These are phyloP conservation scores for Diadumene lineata DNA, from an alignment of 92 coral and sea anemone species.

Conservation along the genomic window DNA sequence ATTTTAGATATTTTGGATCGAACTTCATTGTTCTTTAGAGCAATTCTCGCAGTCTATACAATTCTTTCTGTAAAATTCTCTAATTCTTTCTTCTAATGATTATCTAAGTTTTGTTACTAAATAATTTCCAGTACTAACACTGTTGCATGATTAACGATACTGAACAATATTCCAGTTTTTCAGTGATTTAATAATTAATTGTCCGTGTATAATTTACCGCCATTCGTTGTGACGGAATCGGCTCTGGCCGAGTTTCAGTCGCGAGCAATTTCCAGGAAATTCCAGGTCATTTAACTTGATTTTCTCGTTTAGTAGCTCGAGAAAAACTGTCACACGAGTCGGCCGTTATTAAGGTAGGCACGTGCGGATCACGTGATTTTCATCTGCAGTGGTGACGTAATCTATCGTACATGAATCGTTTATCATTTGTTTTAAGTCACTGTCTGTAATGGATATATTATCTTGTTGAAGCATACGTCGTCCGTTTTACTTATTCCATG, in stretches of 20 bases:
- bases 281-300: constrained; percentile 13
- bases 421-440: too few species aligned
- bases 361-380: constrained; percentile 40
- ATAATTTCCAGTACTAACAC: background rate
- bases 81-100: background rate
- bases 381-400: constrained; percentile 29
- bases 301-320: constrained; percentile 42
- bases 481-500: background rate
- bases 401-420: constrained; percentile 8
- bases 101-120: background rate
- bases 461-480: constrained; percentile 4
- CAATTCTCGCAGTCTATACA: too few species aligned
- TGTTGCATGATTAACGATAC: background rate
- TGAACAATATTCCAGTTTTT: background rate
- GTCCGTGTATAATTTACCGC: background rate
- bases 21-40: constrained; percentile 11
- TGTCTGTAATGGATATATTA: too few species aligned
- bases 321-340: constrained; percentile 19
- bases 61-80: too few species aligned
- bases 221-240: background rate
- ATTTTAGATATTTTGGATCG: background rate
- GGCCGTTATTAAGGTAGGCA: constrained; percentile 39
- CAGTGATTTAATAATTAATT: background rate
- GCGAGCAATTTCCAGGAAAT: constrained; percentile 1
- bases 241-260: constrained; percentile 7